Percentiles rank a stretch among this genome's conserved stretches.
Evolutionary conservation across 2,888 invertebrate genomes (phyloP).

Genomic region (Tinea pellionella): DNA sequence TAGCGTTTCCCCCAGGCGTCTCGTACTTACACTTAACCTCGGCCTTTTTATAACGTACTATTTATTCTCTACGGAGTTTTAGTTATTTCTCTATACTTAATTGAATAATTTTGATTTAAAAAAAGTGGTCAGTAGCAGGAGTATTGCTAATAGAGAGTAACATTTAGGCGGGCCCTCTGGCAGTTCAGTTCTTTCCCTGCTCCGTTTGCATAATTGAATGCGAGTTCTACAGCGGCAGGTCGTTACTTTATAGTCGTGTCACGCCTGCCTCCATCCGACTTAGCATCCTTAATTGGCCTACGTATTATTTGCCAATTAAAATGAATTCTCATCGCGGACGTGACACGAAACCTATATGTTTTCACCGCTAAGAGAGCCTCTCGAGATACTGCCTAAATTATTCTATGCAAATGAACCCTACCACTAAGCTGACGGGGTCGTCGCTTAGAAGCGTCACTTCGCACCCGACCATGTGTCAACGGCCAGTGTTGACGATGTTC

Average conservation of each 20-base stretch:
- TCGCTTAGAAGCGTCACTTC: slow-evolving; percentile 20
- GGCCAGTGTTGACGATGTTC: slow-evolving; percentile 27
- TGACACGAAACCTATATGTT: slow-evolving; percentile 61
- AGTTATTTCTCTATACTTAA: background rate
- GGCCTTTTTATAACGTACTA: slow-evolving; percentile 22
- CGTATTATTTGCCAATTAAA: slow-evolving; percentile 72
- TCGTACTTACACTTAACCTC: slow-evolving; percentile 23
- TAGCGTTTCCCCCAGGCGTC: slow-evolving; percentile 47
- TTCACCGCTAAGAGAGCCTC: slow-evolving; percentile 36
- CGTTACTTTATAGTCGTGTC: slow-evolving; percentile 41
- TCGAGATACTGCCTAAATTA: slow-evolving; percentile 33
- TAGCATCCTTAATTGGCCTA: slow-evolving; percentile 69
- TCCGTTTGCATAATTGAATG: slow-evolving; percentile 68
- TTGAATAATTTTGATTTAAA: slow-evolving; percentile 9
- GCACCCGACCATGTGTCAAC: slow-evolving; percentile 24
- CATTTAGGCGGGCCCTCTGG: background rate
- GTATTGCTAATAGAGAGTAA: slow-evolving; percentile 6
- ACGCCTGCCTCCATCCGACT: slow-evolving; percentile 64
- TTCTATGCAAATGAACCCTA: slow-evolving; percentile 39
- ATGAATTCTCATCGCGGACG: slow-evolving; percentile 66
- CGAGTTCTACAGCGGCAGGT: slow-evolving; percentile 30
- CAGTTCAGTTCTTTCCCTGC: slow-evolving; percentile 35
- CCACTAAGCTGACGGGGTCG: slow-evolving; percentile 22
- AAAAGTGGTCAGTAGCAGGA: slow-evolving; percentile 6
- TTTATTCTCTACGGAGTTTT: background rate